Evolutionary conservation across 2,888 invertebrate genomes (phyloP).

Genomic region (Stenotaenia linearis): DNA sequence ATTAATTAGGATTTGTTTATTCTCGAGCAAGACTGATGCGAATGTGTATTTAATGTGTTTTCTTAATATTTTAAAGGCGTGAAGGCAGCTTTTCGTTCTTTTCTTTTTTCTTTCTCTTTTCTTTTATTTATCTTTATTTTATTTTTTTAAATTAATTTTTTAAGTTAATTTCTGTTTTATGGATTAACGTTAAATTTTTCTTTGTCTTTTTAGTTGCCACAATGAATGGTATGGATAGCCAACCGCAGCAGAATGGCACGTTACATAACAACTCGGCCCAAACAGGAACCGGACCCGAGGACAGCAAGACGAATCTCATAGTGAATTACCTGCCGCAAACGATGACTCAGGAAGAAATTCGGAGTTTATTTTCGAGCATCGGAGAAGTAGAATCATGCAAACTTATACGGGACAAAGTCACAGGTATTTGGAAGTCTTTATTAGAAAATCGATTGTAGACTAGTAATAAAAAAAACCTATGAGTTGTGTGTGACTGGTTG

Average conservation of each 20-base stretch:
- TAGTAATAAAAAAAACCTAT: not conserved
- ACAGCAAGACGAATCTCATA: constrained; percentile 97
- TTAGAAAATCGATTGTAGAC: not conserved
- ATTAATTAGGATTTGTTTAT: too few species aligned
- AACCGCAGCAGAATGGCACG: constrained; percentile 39
- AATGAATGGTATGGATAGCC: constrained; percentile 39
- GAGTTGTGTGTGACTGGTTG: not conserved
- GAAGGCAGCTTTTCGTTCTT: not conserved
- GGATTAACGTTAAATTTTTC: not conserved
- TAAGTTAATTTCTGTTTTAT: not conserved
- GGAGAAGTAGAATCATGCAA: constrained; percentile 99
- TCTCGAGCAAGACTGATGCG: not conserved
- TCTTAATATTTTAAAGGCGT: not conserved
- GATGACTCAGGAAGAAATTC: constrained; percentile 99
- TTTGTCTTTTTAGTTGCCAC: constrained; percentile 27
- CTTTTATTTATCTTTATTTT: not conserved
- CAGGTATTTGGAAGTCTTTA: constrained; percentile 55
- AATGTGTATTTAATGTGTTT: not conserved
- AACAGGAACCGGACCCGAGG: constrained; percentile 64
- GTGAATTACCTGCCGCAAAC: constrained; percentile 99
- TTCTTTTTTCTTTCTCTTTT: not conserved
- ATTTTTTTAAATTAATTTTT: not conserved
- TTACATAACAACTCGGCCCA: constrained; percentile 45
- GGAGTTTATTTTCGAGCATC: constrained; percentile 94
- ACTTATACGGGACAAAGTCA: constrained; percentile 95